Evolutionary conservation across 2,797 vertebrate genomes (phyloP).

Genomic region (Gallirallus australis): DNA sequence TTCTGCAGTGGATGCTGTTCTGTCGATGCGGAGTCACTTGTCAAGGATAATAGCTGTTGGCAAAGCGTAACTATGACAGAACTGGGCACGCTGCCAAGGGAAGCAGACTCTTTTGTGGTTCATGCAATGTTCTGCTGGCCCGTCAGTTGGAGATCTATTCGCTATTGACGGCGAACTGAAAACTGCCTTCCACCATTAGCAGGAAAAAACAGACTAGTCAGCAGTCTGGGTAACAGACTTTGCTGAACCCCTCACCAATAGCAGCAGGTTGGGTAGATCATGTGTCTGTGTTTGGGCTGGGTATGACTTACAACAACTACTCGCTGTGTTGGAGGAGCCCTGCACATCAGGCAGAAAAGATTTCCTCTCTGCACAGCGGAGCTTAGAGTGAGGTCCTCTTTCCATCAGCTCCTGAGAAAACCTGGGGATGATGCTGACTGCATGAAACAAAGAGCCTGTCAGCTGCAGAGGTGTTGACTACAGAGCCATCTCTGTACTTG

Average conservation of each 20-base stretch:
- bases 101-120: conserved; percentile 58
- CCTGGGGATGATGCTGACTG: not conserved
- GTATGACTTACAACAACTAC: not conserved
- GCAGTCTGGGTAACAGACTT: conserved; percentile 17
- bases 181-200: conserved; percentile 37
- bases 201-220: conserved; percentile 13
- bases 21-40: conserved; percentile 60
- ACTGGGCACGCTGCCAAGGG: conserved; percentile 53
- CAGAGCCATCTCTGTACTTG: conserved; percentile 26
- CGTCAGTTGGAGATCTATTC: conserved; percentile 26
- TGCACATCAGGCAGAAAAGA: not conserved
- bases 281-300: no score
- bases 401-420: not conserved
- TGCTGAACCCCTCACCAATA: not conserved
- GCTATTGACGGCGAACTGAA: conserved; percentile 19
- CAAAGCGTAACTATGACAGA: conserved; percentile 31
- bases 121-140: not conserved
- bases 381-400: not conserved
- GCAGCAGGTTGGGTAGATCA: not conserved
- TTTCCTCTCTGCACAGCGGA: not conserved
- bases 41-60: conserved; percentile 68
- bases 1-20: conserved; percentile 13
- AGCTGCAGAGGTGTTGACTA: not conserved
- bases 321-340: not conserved
- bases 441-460: conserved; percentile 23